These are phyloP conservation scores for Pyrgus malvae DNA, from an alignment of 2,888 invertebrate genomes.

Conservation along the genomic window DNA sequence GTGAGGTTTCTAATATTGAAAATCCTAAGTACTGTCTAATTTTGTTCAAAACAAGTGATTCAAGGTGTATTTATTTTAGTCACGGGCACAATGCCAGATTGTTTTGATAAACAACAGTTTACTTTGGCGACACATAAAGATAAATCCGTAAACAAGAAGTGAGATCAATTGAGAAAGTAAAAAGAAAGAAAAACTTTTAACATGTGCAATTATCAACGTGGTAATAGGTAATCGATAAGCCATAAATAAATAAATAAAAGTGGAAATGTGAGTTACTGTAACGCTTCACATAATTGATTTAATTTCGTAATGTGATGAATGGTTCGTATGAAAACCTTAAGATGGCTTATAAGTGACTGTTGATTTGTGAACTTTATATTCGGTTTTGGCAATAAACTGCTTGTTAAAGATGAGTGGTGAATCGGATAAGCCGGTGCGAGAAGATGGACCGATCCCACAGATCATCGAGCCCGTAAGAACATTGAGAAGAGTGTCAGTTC, in stretches of 20 bases:
- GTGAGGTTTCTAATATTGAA: not conserved
- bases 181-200: not conserved
- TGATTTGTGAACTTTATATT: constrained; percentile 11
- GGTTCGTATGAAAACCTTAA: constrained; percentile 4
- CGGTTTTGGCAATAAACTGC: constrained; percentile 5
- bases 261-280: constrained; percentile 27
- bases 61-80: constrained; percentile 69
- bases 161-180: constrained; percentile 21
- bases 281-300: not conserved
- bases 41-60: constrained; percentile 38
- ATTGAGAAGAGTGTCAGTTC: constrained; percentile 42
- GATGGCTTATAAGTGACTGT: constrained; percentile 1
- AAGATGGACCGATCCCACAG: constrained; percentile 44
- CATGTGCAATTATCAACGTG: not conserved
- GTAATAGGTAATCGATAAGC: constrained; percentile 10
- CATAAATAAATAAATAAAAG: constrained; percentile 27
- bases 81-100: constrained; percentile 64
- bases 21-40: not conserved
- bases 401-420: constrained; percentile 49
- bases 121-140: constrained; percentile 35
- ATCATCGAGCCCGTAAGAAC: constrained; percentile 44
- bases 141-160: constrained; percentile 46
- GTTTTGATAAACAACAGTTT: constrained; percentile 44
- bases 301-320: not conserved
- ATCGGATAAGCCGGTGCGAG: constrained; percentile 49